Conservation (phyloP, 2,113 vertebrate genomes). For the Platysternon megacephalum region DNA sequence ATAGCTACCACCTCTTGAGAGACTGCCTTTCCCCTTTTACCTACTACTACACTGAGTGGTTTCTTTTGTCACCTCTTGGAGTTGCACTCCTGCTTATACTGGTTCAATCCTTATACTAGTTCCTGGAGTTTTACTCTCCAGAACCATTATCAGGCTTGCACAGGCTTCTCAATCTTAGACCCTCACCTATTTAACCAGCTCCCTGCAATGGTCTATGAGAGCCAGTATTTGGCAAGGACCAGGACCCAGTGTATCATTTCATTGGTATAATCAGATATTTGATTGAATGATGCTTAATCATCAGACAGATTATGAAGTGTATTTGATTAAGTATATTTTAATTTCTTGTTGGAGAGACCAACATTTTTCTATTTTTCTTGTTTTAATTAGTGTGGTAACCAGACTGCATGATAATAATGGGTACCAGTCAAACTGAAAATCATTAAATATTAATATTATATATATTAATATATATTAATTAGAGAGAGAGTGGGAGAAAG, state of each 20-base stretch:
- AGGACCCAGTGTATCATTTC: accelerated
- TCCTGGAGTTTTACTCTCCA: neutral
- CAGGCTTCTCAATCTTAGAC: neutral
- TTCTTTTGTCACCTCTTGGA: neutral
- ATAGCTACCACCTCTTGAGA: neutral
- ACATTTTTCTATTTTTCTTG: neutral
- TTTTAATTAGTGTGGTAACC: neutral
- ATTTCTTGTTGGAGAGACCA: neutral
- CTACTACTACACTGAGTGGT: accelerated
- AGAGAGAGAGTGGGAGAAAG: no score
- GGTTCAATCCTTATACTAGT: neutral
- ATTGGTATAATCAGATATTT: neutral
- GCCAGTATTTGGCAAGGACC: neutral
- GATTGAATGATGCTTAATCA: neutral
- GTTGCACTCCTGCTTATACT: neutral
- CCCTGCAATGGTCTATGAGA: neutral
- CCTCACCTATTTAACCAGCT: neutral
- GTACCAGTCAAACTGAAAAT: neutral
- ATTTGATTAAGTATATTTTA: neutral
- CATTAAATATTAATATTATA: neutral
- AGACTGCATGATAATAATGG: neutral
- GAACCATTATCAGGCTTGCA: neutral
- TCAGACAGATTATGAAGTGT: neutral
- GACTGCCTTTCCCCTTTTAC: neutral
- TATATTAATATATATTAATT: no score